Base-by-base conservation (phyloP, 1,140 invertebrate species). In the Aphelenchoides avenae region DNA sequence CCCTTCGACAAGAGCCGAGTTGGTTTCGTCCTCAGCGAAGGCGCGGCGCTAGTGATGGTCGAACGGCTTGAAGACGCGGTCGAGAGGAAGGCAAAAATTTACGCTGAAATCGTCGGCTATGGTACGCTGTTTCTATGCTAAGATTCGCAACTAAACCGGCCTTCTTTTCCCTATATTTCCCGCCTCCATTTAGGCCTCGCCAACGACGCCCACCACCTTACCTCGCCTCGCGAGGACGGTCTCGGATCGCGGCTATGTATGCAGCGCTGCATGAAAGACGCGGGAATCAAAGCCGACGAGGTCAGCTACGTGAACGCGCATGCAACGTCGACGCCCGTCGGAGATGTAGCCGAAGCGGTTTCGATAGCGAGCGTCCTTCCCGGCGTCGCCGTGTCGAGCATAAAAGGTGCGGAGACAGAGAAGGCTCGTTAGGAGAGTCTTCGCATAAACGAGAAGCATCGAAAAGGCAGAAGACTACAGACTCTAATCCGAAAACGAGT, bases 1-100 rank as follows among this genome's bases (percentile, higher is more conserved):
- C 94, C 93, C 1, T 98, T 97, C 82, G 93, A 97, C 78, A 85
- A 84, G 57, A 79, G 84, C 31, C 81, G 94, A 51, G 89, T 94
- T 79, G 94, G 94, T n/a, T 98, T 98, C 83, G 90, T 98, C 0
- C 94, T 98, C 88, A 89, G 91, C 1, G 94, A 98, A 82, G 94
- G 94, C 5, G 84, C 87, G 53, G 89, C 87, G 7, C 83, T 96
- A 57, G 67, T 98, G 43, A 81, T 98, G 9, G 78, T 98, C 31
- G 94, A 98, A 81, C 87, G 91, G 77, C 77, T 91, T 42, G 82
- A 89, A 59, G 88, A 93, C 82, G 93, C 93, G 0, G 56, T 84
- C 3, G 73, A 80, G 33, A 82, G 89, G 72, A 83, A 85, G 30
- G 90, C 86, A 22, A 81, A 83, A 41, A 92, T 97, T 68, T 87